Evolutionary conservation across 1,140 invertebrate species (phyloP).

Genomic region (Hypsibius dujardini): DNA sequence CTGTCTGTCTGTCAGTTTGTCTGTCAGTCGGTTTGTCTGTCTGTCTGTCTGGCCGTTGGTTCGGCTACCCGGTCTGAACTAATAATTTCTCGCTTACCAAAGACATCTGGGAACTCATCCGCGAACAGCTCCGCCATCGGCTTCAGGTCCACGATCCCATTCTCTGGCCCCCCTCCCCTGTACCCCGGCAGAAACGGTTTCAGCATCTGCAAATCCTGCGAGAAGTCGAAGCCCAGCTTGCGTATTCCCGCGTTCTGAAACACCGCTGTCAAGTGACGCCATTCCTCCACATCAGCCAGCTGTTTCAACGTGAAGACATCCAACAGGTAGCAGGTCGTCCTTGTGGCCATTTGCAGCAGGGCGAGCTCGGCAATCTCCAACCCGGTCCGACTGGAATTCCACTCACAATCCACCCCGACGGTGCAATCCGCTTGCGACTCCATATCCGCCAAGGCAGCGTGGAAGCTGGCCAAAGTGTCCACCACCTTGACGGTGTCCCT

Average conservation of each 20-base stretch:
- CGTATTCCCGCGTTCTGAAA: neutral
- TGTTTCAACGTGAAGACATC: conserved; percentile 40
- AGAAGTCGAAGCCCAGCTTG: neutral
- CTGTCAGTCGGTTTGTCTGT: too few species aligned
- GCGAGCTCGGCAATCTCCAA: conserved; percentile 34
- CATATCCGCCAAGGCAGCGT: neutral
- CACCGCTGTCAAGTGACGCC: neutral
- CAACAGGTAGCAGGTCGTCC: conserved; percentile 46
- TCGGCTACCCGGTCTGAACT: neutral
- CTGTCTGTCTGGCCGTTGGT: too few species aligned
- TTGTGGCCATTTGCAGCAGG: conserved; percentile 53
- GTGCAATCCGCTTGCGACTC: neutral
- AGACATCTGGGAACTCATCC: neutral
- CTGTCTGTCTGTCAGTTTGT: too few species aligned
- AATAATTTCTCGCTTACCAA: neutral
- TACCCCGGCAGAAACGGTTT: conserved; percentile 4
- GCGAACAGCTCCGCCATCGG: neutral
- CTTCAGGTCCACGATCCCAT: neutral
- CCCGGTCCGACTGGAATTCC: neutral
- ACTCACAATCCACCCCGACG: conserved; percentile 7
- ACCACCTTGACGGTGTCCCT: neutral
- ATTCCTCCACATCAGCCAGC: neutral
- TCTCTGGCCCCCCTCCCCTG: neutral
- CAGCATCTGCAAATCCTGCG: neutral
- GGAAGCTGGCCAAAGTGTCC: neutral